phyloP scores from a whole-genome alignment of 2,888 invertebrate genomes.

The Philereme vetulata region DNA sequence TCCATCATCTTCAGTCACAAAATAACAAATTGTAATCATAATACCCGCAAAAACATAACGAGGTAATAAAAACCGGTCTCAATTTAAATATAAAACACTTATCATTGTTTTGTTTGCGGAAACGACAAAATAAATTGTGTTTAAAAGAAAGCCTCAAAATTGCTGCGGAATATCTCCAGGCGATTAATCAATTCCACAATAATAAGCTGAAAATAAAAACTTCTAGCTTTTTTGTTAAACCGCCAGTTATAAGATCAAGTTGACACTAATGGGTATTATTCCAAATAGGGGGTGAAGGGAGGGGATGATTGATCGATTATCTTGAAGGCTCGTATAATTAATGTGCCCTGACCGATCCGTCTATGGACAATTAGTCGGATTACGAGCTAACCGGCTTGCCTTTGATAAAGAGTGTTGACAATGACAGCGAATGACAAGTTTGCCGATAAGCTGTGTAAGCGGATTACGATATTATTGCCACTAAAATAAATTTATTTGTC shows the following conservation, averaged over 20 bases:
- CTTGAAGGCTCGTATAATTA: slow-evolving; percentile 64
- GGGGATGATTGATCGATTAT: slow-evolving; percentile 67
- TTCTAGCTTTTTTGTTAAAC: slow-evolving; percentile 28
- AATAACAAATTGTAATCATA: slow-evolving; percentile 3
- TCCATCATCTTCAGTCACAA: not conserved
- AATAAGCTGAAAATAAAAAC: slow-evolving; percentile 35
- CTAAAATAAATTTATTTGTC: slow-evolving; percentile 9
- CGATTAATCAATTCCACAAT: slow-evolving; percentile 34
- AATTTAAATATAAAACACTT: slow-evolving; percentile 21
- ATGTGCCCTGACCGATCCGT: slow-evolving; percentile 59
- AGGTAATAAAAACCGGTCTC: slow-evolving; percentile 17
- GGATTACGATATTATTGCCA: slow-evolving; percentile 6
- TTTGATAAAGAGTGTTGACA: slow-evolving; percentile 28
- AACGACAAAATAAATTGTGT: slow-evolving; percentile 24
- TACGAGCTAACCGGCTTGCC: slow-evolving; percentile 43
- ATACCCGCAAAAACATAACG: slow-evolving; percentile 12
- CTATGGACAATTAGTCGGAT: slow-evolving; percentile 55
- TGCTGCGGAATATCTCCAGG: slow-evolving; percentile 13
- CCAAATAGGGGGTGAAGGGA: slow-evolving; percentile 38
- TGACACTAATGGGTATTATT: slow-evolving; percentile 64
- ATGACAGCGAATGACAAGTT: slow-evolving; percentile 23
- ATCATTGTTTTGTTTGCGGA: slow-evolving; percentile 17
- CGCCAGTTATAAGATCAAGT: slow-evolving; percentile 52
- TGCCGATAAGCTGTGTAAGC: slow-evolving; percentile 11
- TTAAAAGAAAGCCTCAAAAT: slow-evolving; percentile 14